Percentiles rank a stretch among this genome's conserved stretches.
These are phyloP conservation scores for Bembecia ichneumoniformis DNA, from an alignment of 2,888 invertebrate genomes.

Conservation along the genomic window DNA sequence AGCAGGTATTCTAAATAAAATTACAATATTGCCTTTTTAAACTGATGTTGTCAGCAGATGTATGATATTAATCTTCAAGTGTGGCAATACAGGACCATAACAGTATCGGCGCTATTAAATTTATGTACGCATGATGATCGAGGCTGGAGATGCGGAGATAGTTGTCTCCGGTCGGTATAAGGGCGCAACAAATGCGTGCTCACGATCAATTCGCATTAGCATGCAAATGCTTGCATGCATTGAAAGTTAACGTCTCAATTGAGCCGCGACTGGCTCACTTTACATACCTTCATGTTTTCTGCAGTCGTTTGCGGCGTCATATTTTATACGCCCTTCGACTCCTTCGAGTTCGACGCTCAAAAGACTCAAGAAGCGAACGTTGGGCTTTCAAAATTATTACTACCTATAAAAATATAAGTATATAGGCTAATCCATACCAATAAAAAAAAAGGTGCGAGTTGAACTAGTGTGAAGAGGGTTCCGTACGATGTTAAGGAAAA, in stretches of 20 bases:
- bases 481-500: no score
- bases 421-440: no score
- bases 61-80: background rate
- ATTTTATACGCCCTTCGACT: no score
- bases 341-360: no score
- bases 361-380: no score
- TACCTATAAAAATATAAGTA: no score
- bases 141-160: background rate
- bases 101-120: background rate
- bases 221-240: conserved; percentile 26
- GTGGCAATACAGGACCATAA: background rate
- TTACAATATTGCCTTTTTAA: no score
- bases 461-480: no score
- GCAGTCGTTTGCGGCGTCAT: background rate
- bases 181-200: conserved; percentile 18
- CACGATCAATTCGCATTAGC: conserved; percentile 29
- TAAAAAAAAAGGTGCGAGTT: no score
- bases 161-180: background rate
- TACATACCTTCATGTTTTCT: conserved; percentile 21
- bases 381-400: no score
- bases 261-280: conserved; percentile 16
- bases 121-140: background rate
- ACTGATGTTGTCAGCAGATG: no score
- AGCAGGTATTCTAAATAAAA: no score
- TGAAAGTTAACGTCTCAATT: conserved; percentile 41